Base-by-base conservation (phyloP, 2,888 invertebrate species). In the Opisthograptis luteolata region DNA sequence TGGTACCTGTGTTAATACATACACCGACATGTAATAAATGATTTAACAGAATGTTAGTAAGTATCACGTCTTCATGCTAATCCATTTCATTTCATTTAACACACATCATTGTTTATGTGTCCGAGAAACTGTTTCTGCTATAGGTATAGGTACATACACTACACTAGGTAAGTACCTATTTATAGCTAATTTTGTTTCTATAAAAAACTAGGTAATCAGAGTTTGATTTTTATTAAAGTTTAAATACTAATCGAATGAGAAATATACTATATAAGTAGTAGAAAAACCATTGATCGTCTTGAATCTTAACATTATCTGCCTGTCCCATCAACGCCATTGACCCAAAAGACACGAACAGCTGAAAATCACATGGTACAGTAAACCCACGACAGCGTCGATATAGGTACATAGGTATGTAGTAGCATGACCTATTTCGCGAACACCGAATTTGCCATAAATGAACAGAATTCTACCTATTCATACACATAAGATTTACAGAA, bases 361-460 rank as follows among this genome's bases (percentile, higher is more conserved):
- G 62, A 58, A 60, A 43, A 58, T 50, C 62, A 62, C 55, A 58
- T 58, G 62, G 56, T 47, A 30, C 17, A 46, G 32, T 40, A 10
- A 32, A 41, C 40, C 42, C 42, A 28, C 19, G 30, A 44, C 31
- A 53, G 47, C 47, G 22, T n/a, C n/a, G n/a, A n/a, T n/a, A n/a
- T n/a, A n/a, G n/a, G n/a, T n/a, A n/a, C n/a, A n/a, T n/a, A n/a
- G n/a, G n/a, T n/a, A 43, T 40, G 36, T 22, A 14, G n/a, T 10
- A 34, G 22, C 51, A 42, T 60, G 62, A 62, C 60, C 60, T 60
- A 62, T 50, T 55, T 61, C 17, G 19, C 35, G 19, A 37, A 42
- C 32, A 36, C 14, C 10, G 10, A 30, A 40, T 22, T 20, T 8
- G 3, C 12, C 15, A 14, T 14, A 17, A 30, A 10, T 30, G 7